Base-by-base conservation (phyloP, 2,113 vertebrate species). In the Centropristis striata region DNA sequence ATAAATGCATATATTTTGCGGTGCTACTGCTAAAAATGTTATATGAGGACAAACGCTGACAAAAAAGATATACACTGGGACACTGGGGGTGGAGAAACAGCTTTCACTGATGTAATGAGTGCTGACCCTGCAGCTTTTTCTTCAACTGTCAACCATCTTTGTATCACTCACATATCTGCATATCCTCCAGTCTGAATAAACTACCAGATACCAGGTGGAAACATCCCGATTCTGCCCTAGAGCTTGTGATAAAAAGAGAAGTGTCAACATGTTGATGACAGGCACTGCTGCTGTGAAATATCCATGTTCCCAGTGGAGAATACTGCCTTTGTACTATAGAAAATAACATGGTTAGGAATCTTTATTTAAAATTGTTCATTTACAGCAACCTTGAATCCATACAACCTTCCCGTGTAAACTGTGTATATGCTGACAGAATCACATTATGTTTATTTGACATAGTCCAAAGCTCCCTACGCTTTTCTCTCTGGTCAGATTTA, bases 401-500 rank as follows among this genome's bases (percentile, higher is more conserved):
- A 46, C 21, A 18, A 16, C 37, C 54, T 50, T 27, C 46, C 25
- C 66, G 11, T 32, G 32, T 32, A 32, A 10, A 0, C 39, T 15
- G 25, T 1, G 0, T 5, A 28, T 5, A 42, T 32, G 55, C 32
- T 42, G 68, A 61, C 49, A 80, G 66, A 68, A 72, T 53, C 61
- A 54, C 23, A 53, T 42, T 58, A 73, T 55, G 61, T 78, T 75
- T 53, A 32, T 57, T 44, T 57, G 68, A 70, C 32, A 37, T 44
- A 23, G 44, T 53, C 20, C 44, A 69, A 65, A 84, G 54, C 70
- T 47, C 27, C 12, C 8, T 8, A 13, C 15, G 5, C 55, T 81
- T 36, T 21, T 37, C 66, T 70, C 59, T 78, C 61, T 23, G 75
- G 44, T 80, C 71, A 61, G 51, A 81, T 84, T 68, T 71, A 89